Evolutionary conservation across 2,888 invertebrate species (phyloP).

Genomic region (Phortica magna): DNA sequence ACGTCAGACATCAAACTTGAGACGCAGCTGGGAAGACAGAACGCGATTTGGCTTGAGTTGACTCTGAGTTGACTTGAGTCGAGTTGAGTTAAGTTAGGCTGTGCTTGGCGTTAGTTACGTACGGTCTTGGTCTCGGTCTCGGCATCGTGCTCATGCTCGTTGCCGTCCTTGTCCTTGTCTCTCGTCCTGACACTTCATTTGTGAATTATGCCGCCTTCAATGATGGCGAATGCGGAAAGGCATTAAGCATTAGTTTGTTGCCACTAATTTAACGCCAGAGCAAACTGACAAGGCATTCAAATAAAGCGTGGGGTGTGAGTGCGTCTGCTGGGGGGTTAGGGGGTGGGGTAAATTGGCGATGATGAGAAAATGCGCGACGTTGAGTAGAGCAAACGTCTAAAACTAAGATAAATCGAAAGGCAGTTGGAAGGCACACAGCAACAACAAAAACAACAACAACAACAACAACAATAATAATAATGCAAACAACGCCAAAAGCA

Average conservation of each 20-base stretch:
- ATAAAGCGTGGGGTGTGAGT: neutral
- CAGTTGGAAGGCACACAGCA: too few relatives aligned
- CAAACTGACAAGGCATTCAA: slow-evolving; percentile 18
- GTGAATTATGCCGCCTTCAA: slow-evolving; percentile 30
- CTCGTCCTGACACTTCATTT: slow-evolving; percentile 45
- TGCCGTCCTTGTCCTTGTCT: slow-evolving; percentile 36
- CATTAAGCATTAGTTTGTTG: slow-evolving; percentile 39
- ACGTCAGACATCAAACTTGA: neutral
- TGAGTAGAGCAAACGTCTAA: slow-evolving; percentile 34
- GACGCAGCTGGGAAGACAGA: slow-evolving; percentile 4
- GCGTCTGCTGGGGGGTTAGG: neutral
- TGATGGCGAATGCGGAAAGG: slow-evolving; percentile 2
- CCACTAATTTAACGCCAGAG: slow-evolving; percentile 64
- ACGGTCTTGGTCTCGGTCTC: neutral
- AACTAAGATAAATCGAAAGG: slow-evolving; percentile 36
- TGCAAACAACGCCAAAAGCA: neutral
- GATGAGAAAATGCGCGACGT: slow-evolving; percentile 10
- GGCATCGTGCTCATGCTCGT: neutral
- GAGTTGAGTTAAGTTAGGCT: neutral
- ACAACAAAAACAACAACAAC: neutral
- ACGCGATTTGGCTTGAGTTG: neutral
- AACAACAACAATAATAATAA: neutral
- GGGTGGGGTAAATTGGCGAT: too few relatives aligned
- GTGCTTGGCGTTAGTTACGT: neutral
- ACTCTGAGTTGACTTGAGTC: neutral